Conservation (phyloP, 2,113 vertebrate species). For the Uria lomvia region DNA sequence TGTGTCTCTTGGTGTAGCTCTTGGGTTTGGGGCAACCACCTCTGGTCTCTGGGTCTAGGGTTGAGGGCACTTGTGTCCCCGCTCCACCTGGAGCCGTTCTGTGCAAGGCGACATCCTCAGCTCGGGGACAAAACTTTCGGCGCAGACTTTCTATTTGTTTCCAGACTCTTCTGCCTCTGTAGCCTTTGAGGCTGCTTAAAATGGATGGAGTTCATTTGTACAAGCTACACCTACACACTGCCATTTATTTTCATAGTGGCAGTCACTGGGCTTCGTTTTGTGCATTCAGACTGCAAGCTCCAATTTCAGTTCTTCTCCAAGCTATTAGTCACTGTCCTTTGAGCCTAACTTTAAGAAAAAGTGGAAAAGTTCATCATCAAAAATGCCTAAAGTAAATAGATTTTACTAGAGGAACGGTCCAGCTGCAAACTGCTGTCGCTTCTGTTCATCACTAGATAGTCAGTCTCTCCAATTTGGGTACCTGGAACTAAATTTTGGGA, state of each 20-base stretch:
- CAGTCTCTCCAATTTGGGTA: background rate
- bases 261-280: background rate
- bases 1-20: rapidly evolving
- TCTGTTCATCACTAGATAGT: background rate
- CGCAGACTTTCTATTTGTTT: background rate
- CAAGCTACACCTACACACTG: background rate
- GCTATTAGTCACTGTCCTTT: background rate
- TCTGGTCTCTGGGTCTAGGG: background rate
- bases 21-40: background rate
- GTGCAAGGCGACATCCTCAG: background rate
- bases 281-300: background rate
- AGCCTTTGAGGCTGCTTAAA: background rate
- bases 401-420: background rate
- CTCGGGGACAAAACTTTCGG: background rate
- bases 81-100: background rate
- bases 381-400: background rate
- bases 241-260: background rate
- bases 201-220: background rate
- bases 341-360: background rate
- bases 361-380: slow-evolving; percentile 1
- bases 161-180: background rate
- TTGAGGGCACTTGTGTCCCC: background rate
- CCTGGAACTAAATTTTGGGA: background rate
- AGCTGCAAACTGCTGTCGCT: background rate
- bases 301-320: background rate